Evolutionary conservation across 2,888 invertebrate species (phyloP).

Genomic region (Euzophera pinguis): DNA sequence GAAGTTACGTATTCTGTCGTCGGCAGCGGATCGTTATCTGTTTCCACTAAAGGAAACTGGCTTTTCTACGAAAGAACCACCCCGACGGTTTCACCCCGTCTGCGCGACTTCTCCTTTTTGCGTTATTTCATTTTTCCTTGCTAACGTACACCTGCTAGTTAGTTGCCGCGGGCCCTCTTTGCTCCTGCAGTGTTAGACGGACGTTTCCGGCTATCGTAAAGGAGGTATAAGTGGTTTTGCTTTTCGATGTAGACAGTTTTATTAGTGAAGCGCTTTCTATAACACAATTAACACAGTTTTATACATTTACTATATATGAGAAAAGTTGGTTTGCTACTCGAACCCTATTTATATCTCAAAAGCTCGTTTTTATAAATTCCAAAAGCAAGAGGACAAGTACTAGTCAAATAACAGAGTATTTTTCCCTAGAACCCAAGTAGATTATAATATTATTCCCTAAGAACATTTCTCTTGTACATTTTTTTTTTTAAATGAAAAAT

Average conservation of each 20-base stretch:
- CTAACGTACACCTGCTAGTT: constrained; percentile 75
- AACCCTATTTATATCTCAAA: too few species aligned
- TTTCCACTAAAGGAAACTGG: constrained; percentile 79
- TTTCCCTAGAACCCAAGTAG: too few species aligned
- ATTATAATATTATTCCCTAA: too few species aligned
- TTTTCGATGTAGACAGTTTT: constrained; percentile 22
- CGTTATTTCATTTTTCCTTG: constrained; percentile 77
- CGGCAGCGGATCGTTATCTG: constrained; percentile 78
- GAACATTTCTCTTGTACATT: too few species aligned
- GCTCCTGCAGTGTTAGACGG: constrained; percentile 45
- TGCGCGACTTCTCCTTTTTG: constrained; percentile 68
- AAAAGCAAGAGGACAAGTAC: too few species aligned
- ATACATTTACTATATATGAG: too few species aligned
- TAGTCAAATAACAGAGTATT: too few species aligned
- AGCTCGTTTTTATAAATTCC: too few species aligned
- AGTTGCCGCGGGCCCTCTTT: constrained; percentile 63
- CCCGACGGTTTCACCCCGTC: constrained; percentile 55
- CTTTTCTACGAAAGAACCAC: constrained; percentile 74
- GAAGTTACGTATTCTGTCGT: constrained; percentile 78
- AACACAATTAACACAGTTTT: too few species aligned
- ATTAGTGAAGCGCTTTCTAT: not conserved
- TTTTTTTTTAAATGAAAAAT: too few species aligned
- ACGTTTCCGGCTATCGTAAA: constrained; percentile 38
- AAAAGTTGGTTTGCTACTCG: too few species aligned
- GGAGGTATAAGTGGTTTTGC: constrained; percentile 31